phyloP scores from a whole-genome alignment of 2,113 vertebrate genomes.

The Myiagra hebetior region DNA sequence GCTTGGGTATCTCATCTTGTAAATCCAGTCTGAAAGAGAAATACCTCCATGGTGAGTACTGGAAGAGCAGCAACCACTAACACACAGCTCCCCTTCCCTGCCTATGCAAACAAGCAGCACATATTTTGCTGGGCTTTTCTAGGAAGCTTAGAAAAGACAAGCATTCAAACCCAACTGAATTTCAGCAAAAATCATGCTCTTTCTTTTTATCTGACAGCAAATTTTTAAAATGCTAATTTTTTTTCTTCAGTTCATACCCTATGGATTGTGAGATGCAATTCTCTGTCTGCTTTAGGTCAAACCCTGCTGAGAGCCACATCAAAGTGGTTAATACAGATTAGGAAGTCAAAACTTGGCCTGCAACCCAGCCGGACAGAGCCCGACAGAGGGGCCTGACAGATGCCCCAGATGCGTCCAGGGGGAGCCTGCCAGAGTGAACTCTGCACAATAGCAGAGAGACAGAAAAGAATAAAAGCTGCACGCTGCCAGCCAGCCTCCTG shows the following conservation, averaged over 20 bases:
- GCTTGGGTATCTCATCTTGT: background rate
- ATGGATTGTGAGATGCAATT: background rate
- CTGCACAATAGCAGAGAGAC: background rate
- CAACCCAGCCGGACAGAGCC: background rate
- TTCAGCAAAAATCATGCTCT: background rate
- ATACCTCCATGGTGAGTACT: background rate
- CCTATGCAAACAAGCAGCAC: background rate
- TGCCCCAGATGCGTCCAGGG: background rate
- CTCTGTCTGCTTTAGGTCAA: background rate
- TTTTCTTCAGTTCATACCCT: background rate
- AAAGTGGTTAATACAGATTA: constrained; percentile 14
- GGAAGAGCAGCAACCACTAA: background rate
- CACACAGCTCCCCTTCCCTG: rapidly evolving
- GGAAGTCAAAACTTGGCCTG: constrained; percentile 1
- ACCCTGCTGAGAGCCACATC: background rate
- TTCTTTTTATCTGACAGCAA: background rate
- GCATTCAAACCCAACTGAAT: background rate
- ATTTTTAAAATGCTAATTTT: background rate
- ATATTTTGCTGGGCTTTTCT: background rate
- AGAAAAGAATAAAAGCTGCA: background rate
- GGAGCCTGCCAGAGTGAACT: background rate
- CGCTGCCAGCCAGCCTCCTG: background rate
- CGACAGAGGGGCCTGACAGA: background rate
- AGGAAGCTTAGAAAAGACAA: background rate
- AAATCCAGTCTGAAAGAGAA: background rate